phyloP scores from a whole-genome alignment of 1,140 invertebrate genomes.

The Drosophila sp. region DNA sequence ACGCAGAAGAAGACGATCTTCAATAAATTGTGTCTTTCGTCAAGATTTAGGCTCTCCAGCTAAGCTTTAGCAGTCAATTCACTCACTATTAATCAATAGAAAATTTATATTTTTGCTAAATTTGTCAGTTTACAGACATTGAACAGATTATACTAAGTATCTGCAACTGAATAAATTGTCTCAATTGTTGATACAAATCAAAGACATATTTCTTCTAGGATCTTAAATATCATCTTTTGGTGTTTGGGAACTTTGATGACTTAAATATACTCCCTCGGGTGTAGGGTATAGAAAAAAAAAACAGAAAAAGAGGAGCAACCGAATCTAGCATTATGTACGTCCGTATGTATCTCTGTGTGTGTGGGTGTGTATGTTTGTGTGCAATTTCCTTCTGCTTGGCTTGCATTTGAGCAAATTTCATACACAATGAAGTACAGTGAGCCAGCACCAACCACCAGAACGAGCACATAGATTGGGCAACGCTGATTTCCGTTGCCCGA shows the following conservation, averaged over 20 bases:
- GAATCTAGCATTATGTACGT: conserved; percentile 39
- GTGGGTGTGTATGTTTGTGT: conserved; percentile 48
- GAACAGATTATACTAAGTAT: too few relatives aligned
- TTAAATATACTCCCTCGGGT: background rate
- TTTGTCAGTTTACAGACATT: too few relatives aligned
- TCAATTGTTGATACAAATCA: background rate
- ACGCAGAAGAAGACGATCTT: too few relatives aligned
- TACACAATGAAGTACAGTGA: conserved; percentile 73
- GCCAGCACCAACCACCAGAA: conserved; percentile 43
- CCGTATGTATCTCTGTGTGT: conserved; percentile 26
- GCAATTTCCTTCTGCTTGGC: conserved; percentile 80
- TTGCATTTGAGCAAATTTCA: conserved; percentile 80
- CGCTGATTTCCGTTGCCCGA: conserved; percentile 71
- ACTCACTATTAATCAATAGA: too few relatives aligned
- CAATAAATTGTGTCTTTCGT: too few relatives aligned
- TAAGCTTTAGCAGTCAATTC: too few relatives aligned
- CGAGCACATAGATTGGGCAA: conserved; percentile 65
- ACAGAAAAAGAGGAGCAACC: conserved; percentile 10
- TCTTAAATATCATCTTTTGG: background rate
- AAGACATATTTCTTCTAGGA: background rate
- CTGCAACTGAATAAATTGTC: background rate
- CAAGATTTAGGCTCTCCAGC: too few relatives aligned
- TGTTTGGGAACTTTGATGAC: background rate
- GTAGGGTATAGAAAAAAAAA: conserved; percentile 16
- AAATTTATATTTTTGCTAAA: too few relatives aligned